Conservation (phyloP, 2,797 vertebrate species). For the Benthosema pterotum region DNA sequence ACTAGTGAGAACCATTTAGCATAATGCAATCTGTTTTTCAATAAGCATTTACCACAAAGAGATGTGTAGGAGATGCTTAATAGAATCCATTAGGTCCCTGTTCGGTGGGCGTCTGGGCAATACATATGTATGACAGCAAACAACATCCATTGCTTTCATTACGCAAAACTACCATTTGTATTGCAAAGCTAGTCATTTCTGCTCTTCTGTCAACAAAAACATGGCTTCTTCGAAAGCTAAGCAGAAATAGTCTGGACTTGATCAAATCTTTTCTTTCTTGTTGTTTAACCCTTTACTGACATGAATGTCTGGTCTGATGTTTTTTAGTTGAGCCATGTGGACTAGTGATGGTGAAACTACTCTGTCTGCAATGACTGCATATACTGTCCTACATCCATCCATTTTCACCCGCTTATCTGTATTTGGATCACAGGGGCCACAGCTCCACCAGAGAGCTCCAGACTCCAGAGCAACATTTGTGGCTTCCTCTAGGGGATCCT, state of each 20-base stretch:
- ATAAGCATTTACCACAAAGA: slow-evolving; percentile 3
- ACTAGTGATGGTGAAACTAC: too few relatives aligned
- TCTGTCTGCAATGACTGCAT: too few relatives aligned
- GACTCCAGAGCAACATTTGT: too few relatives aligned
- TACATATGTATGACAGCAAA: slow-evolving; percentile 1
- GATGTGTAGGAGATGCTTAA: slow-evolving; percentile 6
- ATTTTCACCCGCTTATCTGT: too few relatives aligned
- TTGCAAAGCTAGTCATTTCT: background rate
- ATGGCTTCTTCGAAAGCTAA: background rate
- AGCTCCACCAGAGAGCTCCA: too few relatives aligned
- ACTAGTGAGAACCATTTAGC: too few relatives aligned
- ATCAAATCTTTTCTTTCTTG: background rate
- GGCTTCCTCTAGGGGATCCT: too few relatives aligned
- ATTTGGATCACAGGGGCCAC: too few relatives aligned
- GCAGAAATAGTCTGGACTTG: slow-evolving; percentile 21
- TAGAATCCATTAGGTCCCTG: slow-evolving; percentile 10
- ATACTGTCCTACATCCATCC: too few relatives aligned
- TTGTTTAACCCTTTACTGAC: background rate
- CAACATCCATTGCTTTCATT: slow-evolving; percentile 14
- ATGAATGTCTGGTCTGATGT: too few relatives aligned
- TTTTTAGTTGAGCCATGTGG: too few relatives aligned
- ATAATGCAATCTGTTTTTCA: background rate
- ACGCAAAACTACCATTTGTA: slow-evolving; percentile 14
- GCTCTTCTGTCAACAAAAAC: slow-evolving; percentile 6
- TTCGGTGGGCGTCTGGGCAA: background rate